These are phyloP conservation scores for Burhinus bistriatus DNA, from an alignment of 2,113 vertebrate genomes.

Conservation along the genomic window DNA sequence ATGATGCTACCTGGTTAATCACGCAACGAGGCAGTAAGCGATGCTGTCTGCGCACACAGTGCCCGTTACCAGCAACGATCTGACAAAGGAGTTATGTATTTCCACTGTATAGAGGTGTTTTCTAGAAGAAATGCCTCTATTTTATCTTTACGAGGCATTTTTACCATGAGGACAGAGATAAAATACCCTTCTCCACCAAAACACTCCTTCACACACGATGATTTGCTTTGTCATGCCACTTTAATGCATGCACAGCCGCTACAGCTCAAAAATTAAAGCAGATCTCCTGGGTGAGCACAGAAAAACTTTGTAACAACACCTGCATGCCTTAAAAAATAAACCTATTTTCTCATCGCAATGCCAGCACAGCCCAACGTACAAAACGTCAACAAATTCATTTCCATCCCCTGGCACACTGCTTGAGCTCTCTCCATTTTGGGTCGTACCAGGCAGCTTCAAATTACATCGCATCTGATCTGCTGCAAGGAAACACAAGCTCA, in stretches of 20 bases:
- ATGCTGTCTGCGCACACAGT: not conserved
- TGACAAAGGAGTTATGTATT: accelerated
- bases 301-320: not conserved
- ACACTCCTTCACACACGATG: not conserved
- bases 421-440: constrained; percentile 45
- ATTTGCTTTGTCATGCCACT: constrained; percentile 66
- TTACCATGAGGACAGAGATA: not conserved
- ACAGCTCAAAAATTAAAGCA: not conserved
- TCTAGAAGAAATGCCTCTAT: not conserved
- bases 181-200: not conserved
- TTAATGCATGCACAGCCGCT: not conserved
- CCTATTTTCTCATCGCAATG: not conserved
- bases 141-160: not conserved
- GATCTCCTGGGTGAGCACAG: not conserved
- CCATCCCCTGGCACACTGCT: not conserved
- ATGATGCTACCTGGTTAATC: not conserved
- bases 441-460: not conserved
- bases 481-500: not conserved
- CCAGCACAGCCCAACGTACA: not conserved
- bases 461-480: not conserved
- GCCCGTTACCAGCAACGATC: not conserved
- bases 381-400: not conserved
- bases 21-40: accelerated
- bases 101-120: not conserved
- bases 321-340: not conserved